Evolutionary conservation across 2,113 vertebrate genomes (phyloP).

Genomic region (Cyanocitta stelleri): DNA sequence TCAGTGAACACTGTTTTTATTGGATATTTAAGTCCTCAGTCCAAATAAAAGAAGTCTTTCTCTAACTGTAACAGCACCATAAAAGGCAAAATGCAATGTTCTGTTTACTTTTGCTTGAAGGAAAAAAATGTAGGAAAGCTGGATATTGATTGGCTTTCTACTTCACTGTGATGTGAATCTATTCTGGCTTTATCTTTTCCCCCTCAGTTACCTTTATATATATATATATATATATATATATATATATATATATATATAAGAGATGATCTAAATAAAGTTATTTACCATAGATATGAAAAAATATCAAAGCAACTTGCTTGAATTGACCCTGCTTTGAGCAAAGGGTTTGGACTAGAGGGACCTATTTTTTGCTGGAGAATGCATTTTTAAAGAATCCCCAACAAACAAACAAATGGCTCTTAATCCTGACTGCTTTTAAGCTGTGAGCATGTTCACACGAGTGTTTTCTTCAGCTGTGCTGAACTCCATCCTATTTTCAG

Average conservation of each 20-base stretch:
- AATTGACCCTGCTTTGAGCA: background rate
- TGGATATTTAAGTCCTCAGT: background rate
- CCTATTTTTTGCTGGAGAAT: background rate
- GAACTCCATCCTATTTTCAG: background rate
- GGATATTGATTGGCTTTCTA: background rate
- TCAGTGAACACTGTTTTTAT: background rate
- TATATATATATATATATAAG: background rate
- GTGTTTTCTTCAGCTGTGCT: background rate
- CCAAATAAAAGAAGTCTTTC: background rate
- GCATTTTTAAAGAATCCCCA: background rate
- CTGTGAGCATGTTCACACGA: background rate
- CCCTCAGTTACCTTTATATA: background rate
- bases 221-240: too few species aligned
- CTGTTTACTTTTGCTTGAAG: background rate
- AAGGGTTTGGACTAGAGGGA: fast-evolving
- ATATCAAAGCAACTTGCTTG: background rate
- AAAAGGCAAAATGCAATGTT: background rate
- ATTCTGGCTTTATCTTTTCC: background rate
- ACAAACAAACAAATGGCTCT: background rate
- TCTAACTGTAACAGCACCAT: background rate
- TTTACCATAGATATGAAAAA: background rate
- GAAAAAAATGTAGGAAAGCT: background rate
- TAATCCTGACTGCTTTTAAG: background rate
- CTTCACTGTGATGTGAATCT: background rate
- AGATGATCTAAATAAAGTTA: background rate